These are phyloP conservation scores for Leptarthrus brevirostris DNA, from an alignment of 2,888 invertebrate genomes.

Conservation along the genomic window DNA sequence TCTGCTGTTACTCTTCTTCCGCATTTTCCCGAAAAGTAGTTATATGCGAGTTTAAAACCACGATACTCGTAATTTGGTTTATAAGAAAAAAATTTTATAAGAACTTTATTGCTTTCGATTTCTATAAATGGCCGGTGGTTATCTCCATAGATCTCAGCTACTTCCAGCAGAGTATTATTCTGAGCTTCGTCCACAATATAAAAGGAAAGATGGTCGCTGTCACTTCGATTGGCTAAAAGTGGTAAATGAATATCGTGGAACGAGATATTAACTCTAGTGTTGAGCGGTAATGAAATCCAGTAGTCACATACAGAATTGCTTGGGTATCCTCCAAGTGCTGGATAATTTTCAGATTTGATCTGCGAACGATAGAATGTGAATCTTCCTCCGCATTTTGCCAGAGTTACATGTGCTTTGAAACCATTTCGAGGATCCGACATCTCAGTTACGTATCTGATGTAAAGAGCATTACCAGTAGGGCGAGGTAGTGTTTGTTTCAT, in stretches of 20 bases:
- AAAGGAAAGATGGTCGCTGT: constrained; percentile 66
- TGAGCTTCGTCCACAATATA: constrained; percentile 53
- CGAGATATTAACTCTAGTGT: constrained; percentile 66
- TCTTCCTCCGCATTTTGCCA: constrained; percentile 78
- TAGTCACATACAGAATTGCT: constrained; percentile 77
- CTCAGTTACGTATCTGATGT: constrained; percentile 79
- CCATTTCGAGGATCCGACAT: constrained; percentile 78
- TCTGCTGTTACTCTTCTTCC: constrained; percentile 73
- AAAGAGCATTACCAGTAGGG: constrained; percentile 75
- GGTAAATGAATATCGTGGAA: constrained; percentile 68
- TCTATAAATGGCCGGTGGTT: constrained; percentile 63
- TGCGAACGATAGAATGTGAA: constrained; percentile 70
- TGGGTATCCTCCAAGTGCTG: constrained; percentile 70
- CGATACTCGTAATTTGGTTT: constrained; percentile 64
- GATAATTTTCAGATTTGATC: constrained; percentile 78
- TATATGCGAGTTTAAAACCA: constrained; percentile 76
- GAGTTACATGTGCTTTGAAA: constrained; percentile 71
- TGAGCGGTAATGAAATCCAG: constrained; percentile 70
- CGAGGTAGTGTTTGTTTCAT: constrained; percentile 69
- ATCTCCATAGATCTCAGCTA: constrained; percentile 66
- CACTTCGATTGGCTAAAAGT: constrained; percentile 58
- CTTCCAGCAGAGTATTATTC: constrained; percentile 25
- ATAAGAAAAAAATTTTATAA: constrained; percentile 70
- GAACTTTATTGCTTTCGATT: constrained; percentile 68
- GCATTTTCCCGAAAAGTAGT: constrained; percentile 71